phyloP scores from a whole-genome alignment of 2,113 vertebrate species.

The Alouatta palliata region DNA sequence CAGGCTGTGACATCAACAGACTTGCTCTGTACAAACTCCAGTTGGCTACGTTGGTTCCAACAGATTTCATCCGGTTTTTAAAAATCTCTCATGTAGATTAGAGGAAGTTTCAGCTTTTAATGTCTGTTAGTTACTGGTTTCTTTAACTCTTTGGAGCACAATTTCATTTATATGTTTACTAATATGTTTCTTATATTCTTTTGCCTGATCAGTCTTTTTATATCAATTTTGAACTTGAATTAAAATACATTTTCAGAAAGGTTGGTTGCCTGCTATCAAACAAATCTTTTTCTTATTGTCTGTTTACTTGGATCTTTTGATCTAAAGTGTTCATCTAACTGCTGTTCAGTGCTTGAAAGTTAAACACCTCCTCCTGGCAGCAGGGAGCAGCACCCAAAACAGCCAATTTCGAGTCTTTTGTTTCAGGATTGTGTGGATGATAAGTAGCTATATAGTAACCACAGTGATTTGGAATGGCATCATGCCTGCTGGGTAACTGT shows the following conservation, averaged over 20 bases:
- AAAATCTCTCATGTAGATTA: too few relatives aligned
- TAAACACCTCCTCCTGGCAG: constrained; percentile 77
- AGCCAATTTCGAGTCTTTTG: constrained; percentile 75
- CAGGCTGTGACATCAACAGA: too few relatives aligned
- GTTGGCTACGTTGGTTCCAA: too few relatives aligned
- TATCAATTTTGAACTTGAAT: constrained; percentile 51
- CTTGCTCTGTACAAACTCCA: too few relatives aligned
- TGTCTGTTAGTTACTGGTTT: too few relatives aligned
- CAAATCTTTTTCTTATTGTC: constrained; percentile 34
- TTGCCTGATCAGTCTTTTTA: not conserved
- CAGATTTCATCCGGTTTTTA: too few relatives aligned
- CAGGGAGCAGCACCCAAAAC: constrained; percentile 71
- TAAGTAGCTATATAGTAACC: constrained; percentile 73
- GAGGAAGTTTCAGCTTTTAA: too few relatives aligned
- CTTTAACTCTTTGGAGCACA: too few relatives aligned
- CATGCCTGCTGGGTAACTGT: constrained; percentile 62
- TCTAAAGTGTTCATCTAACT: constrained; percentile 68
- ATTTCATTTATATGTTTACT: not conserved
- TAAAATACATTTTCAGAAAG: constrained; percentile 57
- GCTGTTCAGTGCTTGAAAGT: constrained; percentile 68
- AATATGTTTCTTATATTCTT: not conserved
- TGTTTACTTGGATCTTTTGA: constrained; percentile 75
- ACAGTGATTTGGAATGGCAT: constrained; percentile 67
- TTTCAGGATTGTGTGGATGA: constrained; percentile 73
- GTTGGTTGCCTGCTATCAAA: constrained; percentile 55